Evolutionary conservation across 2,888 invertebrate genomes (phyloP).

Genomic region (Apodemia mormo): DNA sequence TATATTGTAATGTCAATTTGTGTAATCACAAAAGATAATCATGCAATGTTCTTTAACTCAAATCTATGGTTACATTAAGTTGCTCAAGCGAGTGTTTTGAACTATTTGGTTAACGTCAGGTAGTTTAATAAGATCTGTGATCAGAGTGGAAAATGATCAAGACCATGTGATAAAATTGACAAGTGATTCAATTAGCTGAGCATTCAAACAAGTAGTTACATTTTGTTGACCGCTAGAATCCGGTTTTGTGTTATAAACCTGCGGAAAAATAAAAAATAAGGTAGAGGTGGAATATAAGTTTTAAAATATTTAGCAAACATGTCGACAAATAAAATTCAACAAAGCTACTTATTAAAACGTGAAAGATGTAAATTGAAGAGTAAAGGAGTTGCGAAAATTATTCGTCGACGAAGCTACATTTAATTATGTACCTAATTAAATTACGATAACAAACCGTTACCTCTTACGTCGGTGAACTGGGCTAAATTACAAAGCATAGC

Average conservation of each 20-base stretch:
- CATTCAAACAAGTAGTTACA: slow-evolving; percentile 79
- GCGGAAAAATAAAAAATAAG: slow-evolving; percentile 78
- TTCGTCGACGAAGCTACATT: slow-evolving; percentile 64
- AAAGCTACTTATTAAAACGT: no score
- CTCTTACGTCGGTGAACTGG: slow-evolving; percentile 1
- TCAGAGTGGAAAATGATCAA: slow-evolving; percentile 74
- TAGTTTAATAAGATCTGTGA: slow-evolving; percentile 68
- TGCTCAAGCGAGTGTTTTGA: slow-evolving; percentile 63
- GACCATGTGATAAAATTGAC: slow-evolving; percentile 69
- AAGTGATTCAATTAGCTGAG: slow-evolving; percentile 77
- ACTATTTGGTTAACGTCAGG: slow-evolving; percentile 51
- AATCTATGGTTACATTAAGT: slow-evolving; percentile 45
- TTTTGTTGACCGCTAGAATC: slow-evolving; percentile 81
- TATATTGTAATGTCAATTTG: slow-evolving; percentile 22
- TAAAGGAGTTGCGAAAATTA: slow-evolving; percentile 43
- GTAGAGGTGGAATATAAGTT: slow-evolving; percentile 70
- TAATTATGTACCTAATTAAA: slow-evolving; percentile 43
- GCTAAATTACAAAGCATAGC: slow-evolving; percentile 2
- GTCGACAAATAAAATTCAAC: slow-evolving; percentile 54
- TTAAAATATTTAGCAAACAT: slow-evolving; percentile 56
- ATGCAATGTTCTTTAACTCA: slow-evolving; percentile 58
- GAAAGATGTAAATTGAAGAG: no score
- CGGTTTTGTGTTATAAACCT: slow-evolving; percentile 83
- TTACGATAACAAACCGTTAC: slow-evolving; percentile 25
- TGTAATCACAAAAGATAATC: slow-evolving; percentile 52